Evolutionary conservation across 53 echinoderm and acorn worm species (phyloP).

Genomic region (Henricia sp.): DNA sequence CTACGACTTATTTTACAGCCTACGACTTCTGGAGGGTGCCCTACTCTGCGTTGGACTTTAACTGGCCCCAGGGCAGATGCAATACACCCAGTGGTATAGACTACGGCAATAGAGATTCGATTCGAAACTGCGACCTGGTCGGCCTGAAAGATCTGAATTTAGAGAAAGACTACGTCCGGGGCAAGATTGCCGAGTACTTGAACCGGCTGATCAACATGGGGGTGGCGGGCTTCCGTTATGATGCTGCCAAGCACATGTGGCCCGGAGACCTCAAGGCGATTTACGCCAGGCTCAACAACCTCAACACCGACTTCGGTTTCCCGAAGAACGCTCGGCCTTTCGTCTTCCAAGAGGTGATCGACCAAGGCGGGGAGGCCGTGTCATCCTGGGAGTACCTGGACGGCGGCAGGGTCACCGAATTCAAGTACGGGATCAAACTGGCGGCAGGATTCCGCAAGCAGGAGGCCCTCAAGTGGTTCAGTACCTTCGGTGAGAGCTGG

Average conservation of each 20-base stretch:
- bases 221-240: slow-evolving; percentile 92
- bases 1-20: too few species aligned
- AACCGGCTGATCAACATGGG: slow-evolving; percentile 77
- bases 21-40: slow-evolving; percentile 57
- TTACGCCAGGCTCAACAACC: slow-evolving; percentile 62
- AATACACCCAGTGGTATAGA: slow-evolving; percentile 69
- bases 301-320: slow-evolving; percentile 65
- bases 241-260: slow-evolving; percentile 99
- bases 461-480: slow-evolving; percentile 62
- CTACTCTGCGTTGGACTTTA: slow-evolving; percentile 79
- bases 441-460: slow-evolving; percentile 49
- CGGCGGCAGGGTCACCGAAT: slow-evolving; percentile 92
- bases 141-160: slow-evolving; percentile 77
- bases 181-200: slow-evolving; percentile 79
- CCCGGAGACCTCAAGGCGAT: slow-evolving; percentile 75
- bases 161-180: slow-evolving; percentile 66
- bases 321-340: slow-evolving; percentile 67
- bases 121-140: slow-evolving; percentile 87
- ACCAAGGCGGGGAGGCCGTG: slow-evolving; percentile 86
- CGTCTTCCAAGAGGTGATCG: slow-evolving; percentile 91
- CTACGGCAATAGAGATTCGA: slow-evolving; percentile 64
- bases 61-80: slow-evolving; percentile 71
- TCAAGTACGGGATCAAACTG: slow-evolving; percentile 71
- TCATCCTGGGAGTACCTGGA: slow-evolving; percentile 71
- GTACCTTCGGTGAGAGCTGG: slow-evolving; percentile 84